phyloP scores from a whole-genome alignment of 2,113 vertebrate species.

The Micromys minutus region DNA sequence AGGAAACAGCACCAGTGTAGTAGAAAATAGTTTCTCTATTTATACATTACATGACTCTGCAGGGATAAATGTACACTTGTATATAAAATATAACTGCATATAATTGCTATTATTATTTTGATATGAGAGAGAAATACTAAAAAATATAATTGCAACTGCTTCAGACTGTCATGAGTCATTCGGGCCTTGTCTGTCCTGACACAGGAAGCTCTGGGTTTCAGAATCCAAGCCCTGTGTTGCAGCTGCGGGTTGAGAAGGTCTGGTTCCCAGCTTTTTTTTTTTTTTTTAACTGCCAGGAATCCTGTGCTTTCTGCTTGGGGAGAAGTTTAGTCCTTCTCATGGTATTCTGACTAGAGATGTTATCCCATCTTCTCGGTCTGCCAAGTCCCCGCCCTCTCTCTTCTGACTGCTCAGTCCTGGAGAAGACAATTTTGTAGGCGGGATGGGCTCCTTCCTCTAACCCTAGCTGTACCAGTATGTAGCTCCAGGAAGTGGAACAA shows the following conservation, averaged over 20 bases:
- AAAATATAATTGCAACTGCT: neutral
- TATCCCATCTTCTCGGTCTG: neutral
- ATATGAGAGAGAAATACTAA: neutral
- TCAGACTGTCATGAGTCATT: neutral
- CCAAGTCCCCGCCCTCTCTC: neutral
- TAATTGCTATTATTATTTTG: constrained; percentile 17
- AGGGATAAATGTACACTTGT: neutral
- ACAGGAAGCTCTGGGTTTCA: neutral
- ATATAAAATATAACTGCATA: neutral
- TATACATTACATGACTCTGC: neutral
- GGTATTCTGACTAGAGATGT: neutral
- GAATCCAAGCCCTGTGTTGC: neutral
- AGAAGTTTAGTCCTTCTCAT: neutral
- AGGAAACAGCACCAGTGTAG: neutral
- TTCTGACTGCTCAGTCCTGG: neutral
- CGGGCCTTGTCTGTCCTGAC: neutral
- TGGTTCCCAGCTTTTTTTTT: neutral
- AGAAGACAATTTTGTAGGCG: neutral
- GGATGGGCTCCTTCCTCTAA: neutral
- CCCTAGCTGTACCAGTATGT: neutral
- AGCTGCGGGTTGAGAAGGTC: neutral
- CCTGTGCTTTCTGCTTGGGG: constrained; percentile 6
- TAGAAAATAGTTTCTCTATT: too few species aligned
- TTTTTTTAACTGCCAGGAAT: neutral
- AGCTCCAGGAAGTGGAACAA: neutral